Percentiles rank a stretch among this genome's conserved stretches.
Conservation (phyloP, 2,797 vertebrate genomes). For the Mycteria americana region DNA sequence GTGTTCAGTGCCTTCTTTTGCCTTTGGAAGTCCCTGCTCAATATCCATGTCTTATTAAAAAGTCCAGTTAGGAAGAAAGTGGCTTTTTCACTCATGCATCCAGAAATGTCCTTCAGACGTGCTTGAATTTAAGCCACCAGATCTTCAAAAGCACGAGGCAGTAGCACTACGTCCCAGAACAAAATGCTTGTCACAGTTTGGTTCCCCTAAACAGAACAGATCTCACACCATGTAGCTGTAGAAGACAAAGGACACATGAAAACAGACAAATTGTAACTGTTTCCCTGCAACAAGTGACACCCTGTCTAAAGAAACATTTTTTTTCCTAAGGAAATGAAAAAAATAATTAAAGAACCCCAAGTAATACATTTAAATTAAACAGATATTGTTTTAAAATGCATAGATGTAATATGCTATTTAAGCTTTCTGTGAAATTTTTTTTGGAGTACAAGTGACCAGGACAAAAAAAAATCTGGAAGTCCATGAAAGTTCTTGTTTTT, state of each 20-base stretch:
- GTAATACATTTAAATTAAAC: not conserved
- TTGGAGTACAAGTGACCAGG: not conserved
- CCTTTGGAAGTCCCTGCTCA: not conserved
- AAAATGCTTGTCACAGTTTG: slow-evolving; percentile 18
- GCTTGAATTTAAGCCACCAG: not conserved
- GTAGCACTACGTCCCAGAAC: not conserved
- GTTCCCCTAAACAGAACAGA: not conserved
- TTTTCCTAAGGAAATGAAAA: not conserved
- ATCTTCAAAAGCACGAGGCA: slow-evolving; percentile 9
- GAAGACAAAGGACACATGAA: not conserved
- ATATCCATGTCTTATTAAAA: not conserved
- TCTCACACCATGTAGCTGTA: not conserved
- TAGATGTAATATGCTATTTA: not conserved
- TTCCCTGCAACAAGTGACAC: not conserved
- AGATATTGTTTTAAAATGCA: not conserved
- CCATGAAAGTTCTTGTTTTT: not conserved
- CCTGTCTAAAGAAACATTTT: not conserved
- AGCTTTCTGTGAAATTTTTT: not conserved
- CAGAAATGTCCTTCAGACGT: not conserved
- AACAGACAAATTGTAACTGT: not conserved
- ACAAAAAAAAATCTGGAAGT: not conserved
- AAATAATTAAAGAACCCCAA: not conserved
- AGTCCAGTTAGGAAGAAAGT: not conserved
- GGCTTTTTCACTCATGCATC: not conserved
- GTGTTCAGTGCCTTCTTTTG: not conserved